Evolutionary conservation across 92 coral and sea anemone species (phyloP).

Genomic region (Heliopora coerulea): DNA sequence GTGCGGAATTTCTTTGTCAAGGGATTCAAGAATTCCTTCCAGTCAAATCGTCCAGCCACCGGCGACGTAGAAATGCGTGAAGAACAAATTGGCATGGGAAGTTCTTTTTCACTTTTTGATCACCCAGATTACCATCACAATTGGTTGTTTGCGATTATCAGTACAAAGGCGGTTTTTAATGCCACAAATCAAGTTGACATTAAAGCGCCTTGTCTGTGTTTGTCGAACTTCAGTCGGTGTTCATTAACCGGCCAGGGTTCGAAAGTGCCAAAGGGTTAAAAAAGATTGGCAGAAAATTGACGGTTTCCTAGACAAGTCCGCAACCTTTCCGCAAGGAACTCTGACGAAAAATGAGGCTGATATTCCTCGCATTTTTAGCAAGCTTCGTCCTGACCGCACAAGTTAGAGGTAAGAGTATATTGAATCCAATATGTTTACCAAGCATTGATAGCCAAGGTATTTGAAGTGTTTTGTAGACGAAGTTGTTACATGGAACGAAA

Average conservation of each 20-base stretch:
- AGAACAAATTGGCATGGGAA: not conserved
- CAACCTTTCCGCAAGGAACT: not conserved
- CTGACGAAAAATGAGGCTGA: constrained; percentile 8
- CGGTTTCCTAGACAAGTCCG: not conserved
- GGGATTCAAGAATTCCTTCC: too few relatives aligned
- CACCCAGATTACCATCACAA: constrained; percentile 23
- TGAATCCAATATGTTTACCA: not conserved
- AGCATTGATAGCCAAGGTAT: too few relatives aligned
- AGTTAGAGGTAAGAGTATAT: constrained; percentile 2
- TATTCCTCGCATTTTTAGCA: constrained; percentile 12
- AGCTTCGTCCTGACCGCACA: not conserved
- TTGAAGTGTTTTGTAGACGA: too few relatives aligned
- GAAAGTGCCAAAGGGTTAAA: not conserved
- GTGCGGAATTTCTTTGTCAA: not conserved
- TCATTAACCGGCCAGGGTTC: not conserved
- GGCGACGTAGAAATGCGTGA: not conserved
- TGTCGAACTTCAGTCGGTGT: constrained; percentile 9
- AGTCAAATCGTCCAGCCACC: not conserved
- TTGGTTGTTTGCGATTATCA: constrained; percentile 10
- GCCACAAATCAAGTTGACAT: not conserved
- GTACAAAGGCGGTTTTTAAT: constrained; percentile 1
- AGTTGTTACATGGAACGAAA: too few relatives aligned
- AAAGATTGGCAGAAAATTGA: not conserved
- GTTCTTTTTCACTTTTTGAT: constrained; percentile 2
- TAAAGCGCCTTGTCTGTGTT: constrained; percentile 17